Conservation (phyloP, 2,797 vertebrate genomes). For the Orientallactaga sibirica region DNA sequence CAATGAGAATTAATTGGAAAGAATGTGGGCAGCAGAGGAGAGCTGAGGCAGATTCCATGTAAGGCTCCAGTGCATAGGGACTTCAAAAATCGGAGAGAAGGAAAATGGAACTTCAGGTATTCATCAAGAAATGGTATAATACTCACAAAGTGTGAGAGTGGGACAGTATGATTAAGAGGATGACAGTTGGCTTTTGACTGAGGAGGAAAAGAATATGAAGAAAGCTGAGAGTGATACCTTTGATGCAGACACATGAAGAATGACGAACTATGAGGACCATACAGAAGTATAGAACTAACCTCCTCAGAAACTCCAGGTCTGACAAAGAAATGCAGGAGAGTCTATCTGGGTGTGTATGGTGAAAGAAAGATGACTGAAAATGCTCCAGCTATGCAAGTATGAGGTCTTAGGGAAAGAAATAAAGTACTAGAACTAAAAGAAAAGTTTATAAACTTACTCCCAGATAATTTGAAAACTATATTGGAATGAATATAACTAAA, state of each 20-base stretch:
- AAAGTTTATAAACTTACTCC: neutral
- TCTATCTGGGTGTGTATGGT: neutral
- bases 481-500: neutral
- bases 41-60: neutral
- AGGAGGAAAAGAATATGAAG: neutral
- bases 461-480: neutral
- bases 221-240: neutral
- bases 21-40: neutral
- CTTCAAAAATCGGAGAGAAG: neutral
- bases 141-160: neutral
- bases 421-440: neutral
- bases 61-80: neutral
- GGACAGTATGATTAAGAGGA: neutral
- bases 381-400: neutral
- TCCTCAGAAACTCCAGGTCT: neutral
- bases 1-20: neutral
- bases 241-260: neutral
- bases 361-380: neutral
- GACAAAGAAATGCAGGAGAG: neutral
- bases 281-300: neutral
- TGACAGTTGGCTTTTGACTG: neutral
- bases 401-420: too few species aligned
- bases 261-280: neutral
- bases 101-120: fast-evolving
- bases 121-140: neutral